Conservation (phyloP, 2,113 vertebrate genomes). For the Pseudorasbora parva region DNA sequence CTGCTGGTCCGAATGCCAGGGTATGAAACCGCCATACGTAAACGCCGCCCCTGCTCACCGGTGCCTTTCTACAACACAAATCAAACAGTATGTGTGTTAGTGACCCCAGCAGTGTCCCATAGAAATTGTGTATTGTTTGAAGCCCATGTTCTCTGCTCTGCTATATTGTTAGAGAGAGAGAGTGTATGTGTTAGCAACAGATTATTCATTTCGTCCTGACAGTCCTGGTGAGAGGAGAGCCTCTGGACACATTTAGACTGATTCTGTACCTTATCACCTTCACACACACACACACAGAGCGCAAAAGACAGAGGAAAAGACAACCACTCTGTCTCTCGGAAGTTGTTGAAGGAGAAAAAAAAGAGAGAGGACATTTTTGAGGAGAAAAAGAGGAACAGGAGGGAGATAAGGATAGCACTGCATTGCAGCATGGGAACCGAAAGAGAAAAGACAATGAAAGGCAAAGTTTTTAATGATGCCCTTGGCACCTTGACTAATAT, state of each 20-base stretch:
- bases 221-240: conserved; percentile 38
- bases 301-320: conserved; percentile 33
- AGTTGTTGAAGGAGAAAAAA: conserved; percentile 54
- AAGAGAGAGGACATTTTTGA: conserved; percentile 47
- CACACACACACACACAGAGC: conserved; percentile 39
- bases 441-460: conserved; percentile 10
- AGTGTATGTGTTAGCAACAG: conserved; percentile 24
- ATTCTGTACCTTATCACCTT: conserved; percentile 59
- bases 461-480: conserved; percentile 50
- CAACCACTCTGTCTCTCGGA: conserved; percentile 49
- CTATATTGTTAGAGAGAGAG: conserved; percentile 5
- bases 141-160: background rate
- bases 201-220: conserved; percentile 49
- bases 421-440: conserved; percentile 36
- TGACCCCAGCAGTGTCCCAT: background rate
- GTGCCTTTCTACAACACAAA: background rate
- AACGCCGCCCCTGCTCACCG: no score
- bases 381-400: conserved; percentile 45
- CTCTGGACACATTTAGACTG: conserved; percentile 52
- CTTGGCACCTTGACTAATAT: conserved; percentile 48
- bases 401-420: conserved; percentile 50
- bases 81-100: background rate
- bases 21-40: no score
- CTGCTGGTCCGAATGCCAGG: no score
- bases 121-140: conserved; percentile 4